These are phyloP conservation scores for Leptinotarsa juncta DNA, from an alignment of 2,888 invertebrate genomes.

Conservation along the genomic window DNA sequence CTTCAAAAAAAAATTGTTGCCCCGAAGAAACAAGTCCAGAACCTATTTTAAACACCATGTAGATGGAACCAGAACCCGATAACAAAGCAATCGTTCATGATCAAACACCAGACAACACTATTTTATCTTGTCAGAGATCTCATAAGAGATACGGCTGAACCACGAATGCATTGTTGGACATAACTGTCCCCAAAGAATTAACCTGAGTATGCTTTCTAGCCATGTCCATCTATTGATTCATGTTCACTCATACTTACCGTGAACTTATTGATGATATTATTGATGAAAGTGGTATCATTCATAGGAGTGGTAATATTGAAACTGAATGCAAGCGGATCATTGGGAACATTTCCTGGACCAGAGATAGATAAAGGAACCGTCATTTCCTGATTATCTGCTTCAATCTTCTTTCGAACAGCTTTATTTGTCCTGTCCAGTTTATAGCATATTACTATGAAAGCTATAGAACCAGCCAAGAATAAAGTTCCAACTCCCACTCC, in stretches of 20 bases:
- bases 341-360: constrained; percentile 54
- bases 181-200: no score
- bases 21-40: no score
- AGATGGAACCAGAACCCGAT: no score
- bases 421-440: constrained; percentile 57
- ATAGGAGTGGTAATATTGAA: constrained; percentile 61
- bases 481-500: constrained; percentile 65
- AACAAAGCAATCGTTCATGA: no score
- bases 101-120: no score
- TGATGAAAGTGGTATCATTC: constrained; percentile 46
- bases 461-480: constrained; percentile 59
- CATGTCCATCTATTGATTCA: no score
- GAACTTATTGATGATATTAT: constrained; percentile 55
- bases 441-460: constrained; percentile 59
- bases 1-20: no score
- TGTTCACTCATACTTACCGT: constrained; percentile 40
- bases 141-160: no score
- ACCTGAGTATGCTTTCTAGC: no score
- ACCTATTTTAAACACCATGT: no score
- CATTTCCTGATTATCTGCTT: constrained; percentile 58
- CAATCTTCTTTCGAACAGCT: constrained; percentile 57
- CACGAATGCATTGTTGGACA: no score
- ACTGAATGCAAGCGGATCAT: constrained; percentile 59
- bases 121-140: no score
- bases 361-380: constrained; percentile 61